These are phyloP conservation scores for Ageneiosus marmoratus DNA, from an alignment of 2,113 vertebrate genomes.

Conservation along the genomic window DNA sequence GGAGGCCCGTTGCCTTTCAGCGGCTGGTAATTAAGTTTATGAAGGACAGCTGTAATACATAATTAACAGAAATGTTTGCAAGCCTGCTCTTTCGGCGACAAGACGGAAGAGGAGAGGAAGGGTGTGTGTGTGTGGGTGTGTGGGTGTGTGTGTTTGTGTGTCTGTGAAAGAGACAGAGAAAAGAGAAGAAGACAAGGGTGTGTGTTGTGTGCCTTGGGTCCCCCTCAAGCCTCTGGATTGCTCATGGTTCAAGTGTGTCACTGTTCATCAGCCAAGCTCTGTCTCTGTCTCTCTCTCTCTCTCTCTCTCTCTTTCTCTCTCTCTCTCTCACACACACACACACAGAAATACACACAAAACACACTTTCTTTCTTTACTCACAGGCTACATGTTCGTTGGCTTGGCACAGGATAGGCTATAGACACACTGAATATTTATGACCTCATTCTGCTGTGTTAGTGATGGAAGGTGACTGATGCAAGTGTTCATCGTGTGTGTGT, in stretches of 20 bases:
- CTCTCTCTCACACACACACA: slow-evolving; percentile 1
- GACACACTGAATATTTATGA: slow-evolving; percentile 59
- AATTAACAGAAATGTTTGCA: slow-evolving; percentile 88
- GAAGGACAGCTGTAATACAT: slow-evolving; percentile 99
- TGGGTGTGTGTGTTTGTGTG: slow-evolving; percentile 8
- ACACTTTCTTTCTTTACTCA: slow-evolving; percentile 28
- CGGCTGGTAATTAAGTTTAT: slow-evolving; percentile 68
- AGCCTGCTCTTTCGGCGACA: slow-evolving; percentile 49
- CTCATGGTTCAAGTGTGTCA: slow-evolving; percentile 56
- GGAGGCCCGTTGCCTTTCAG: slow-evolving; percentile 58
- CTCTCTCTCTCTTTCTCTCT: slow-evolving; percentile 10
- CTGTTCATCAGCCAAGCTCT: slow-evolving; percentile 52
- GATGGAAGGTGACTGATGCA: slow-evolving; percentile 57
- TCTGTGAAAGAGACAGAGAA: slow-evolving; percentile 17
- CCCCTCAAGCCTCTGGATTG: slow-evolving; percentile 50
- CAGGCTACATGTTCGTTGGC: slow-evolving; percentile 46
- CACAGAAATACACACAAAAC: background rate
- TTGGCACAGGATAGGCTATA: slow-evolving; percentile 54
- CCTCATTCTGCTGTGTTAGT: slow-evolving; percentile 52
- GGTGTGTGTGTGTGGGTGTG: slow-evolving; percentile 37
- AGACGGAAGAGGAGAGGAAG: slow-evolving; percentile 47
- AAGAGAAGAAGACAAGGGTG: slow-evolving; percentile 20
- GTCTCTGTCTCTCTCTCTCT: background rate
- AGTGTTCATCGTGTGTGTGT: slow-evolving; percentile 37
- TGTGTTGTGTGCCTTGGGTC: slow-evolving; percentile 56